Conservation (phyloP, 1,140 invertebrate genomes). For the Kradibia gibbosae region DNA sequence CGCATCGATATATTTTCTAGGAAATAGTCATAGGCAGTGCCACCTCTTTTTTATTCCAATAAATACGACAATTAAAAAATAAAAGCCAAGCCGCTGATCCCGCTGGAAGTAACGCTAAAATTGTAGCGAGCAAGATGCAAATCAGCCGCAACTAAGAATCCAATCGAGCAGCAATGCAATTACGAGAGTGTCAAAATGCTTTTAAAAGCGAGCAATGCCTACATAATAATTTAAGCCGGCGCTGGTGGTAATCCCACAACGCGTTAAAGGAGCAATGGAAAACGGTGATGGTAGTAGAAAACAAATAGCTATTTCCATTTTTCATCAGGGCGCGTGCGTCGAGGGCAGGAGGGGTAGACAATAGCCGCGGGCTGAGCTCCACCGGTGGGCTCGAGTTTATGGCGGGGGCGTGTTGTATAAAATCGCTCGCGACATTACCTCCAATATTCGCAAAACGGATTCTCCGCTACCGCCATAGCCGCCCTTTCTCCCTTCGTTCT, state of each 20-base stretch:
- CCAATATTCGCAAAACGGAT: slow-evolving; percentile 73
- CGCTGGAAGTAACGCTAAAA: not conserved
- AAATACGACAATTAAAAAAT: not conserved
- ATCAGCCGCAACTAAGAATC: slow-evolving; percentile 33
- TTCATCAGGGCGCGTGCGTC: slow-evolving; percentile 60
- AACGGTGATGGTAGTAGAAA: slow-evolving; percentile 43
- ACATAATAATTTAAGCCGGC: slow-evolving; percentile 19
- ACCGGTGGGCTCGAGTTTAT: slow-evolving; percentile 42
- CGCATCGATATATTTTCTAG: no score
- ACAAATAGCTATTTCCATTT: slow-evolving; percentile 69
- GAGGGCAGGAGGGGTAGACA: slow-evolving; percentile 22
- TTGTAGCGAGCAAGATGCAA: slow-evolving; percentile 30
- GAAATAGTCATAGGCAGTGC: no score
- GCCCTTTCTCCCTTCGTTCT: slow-evolving; percentile 55
- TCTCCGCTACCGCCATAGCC: slow-evolving; percentile 59
- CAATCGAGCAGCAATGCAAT: slow-evolving; percentile 32
- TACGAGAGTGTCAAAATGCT: slow-evolving; percentile 28
- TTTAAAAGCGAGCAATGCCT: slow-evolving; percentile 39
- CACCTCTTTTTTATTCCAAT: slow-evolving; percentile 7
- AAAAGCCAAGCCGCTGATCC: not conserved
- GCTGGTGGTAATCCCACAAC: not conserved
- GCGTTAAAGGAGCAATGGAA: slow-evolving; percentile 34
- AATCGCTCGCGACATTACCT: slow-evolving; percentile 72
- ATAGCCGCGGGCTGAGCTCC: slow-evolving; percentile 31
- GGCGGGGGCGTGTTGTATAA: slow-evolving; percentile 65